Percentiles rank a stretch among this genome's conserved stretches.
Conservation (phyloP, 1,140 invertebrate genomes). For the Phymorhynchus buccinoides region DNA sequence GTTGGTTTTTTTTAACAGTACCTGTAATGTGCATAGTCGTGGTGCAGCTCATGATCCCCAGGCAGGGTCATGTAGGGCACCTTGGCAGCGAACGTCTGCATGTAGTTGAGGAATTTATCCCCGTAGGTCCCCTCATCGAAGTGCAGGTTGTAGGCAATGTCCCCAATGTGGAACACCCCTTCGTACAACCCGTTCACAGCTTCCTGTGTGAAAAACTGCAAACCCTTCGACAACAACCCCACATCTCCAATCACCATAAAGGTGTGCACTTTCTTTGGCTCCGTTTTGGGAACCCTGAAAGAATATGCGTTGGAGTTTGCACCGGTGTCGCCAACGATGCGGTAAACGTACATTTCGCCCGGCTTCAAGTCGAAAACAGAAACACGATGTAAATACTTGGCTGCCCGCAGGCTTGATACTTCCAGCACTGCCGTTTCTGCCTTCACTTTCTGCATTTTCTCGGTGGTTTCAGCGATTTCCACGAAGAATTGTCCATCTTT, state of each 20-base stretch:
- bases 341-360: conserved; percentile 58
- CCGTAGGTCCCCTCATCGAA: conserved; percentile 64
- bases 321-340: conserved; percentile 47
- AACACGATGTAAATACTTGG: conserved; percentile 59
- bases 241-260: conserved; percentile 92
- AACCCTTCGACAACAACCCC: conserved; percentile 87
- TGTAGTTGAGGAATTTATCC: conserved; percentile 68
- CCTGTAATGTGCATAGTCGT: conserved; percentile 60
- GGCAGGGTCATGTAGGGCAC: conserved; percentile 74
- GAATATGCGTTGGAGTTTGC: conserved; percentile 52
- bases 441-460: conserved; percentile 38
- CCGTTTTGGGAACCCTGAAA: conserved; percentile 52
- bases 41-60: conserved; percentile 73
- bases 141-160: conserved; percentile 73
- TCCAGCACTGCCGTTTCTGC: conserved; percentile 52
- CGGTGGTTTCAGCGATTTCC: conserved; percentile 49
- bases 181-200: conserved; percentile 85
- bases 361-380: conserved; percentile 50
- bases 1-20: conserved; percentile 41
- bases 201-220: conserved; percentile 86
- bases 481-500: conserved; percentile 49
- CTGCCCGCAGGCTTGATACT: conserved; percentile 47
- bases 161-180: conserved; percentile 87
- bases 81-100: conserved; percentile 68
- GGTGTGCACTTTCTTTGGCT: conserved; percentile 41